Base-by-base conservation (phyloP, 1,140 invertebrate species). In the Drosophila murphyi region DNA sequence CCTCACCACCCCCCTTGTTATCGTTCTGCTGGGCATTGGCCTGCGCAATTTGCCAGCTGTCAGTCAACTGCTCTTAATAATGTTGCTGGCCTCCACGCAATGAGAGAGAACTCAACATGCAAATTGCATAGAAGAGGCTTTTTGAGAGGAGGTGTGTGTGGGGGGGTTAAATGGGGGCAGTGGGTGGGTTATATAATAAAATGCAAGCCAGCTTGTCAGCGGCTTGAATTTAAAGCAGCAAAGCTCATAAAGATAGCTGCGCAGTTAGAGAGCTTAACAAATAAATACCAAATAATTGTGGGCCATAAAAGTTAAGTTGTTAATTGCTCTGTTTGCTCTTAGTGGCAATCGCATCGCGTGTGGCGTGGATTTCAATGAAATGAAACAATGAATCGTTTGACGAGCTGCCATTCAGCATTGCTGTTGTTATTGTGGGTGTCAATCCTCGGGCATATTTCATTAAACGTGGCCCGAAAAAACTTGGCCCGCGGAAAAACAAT, bases 251-350 rank as follows among this genome's bases (percentile, higher is more conserved):
- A 86, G 81, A 79, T 87, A 57, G 70, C 28, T 43, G 37, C 29
- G 3, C 39, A 79, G 71, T 78, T 76, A 76, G 78, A 68, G 41
- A 55, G 72, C 76, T 82, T 60, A 72, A 83, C 70, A 83, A 20
- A 87, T 88, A 88, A 88, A 87, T 88, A 87, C 72, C 83, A 83
- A 80, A 88, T 88, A 88, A 89, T 88, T 88, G 85, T 74, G 70
- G 83, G 59, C 73, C 83, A 88, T 88, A 88, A 89, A 87, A 88
- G 85, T 83, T 78, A 83, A 88, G 77, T 89, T 83, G 83, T 87
- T 87, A 87, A 87, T 87, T 83, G 83, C 72, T 54, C 12, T 47
- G 47, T 32, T 78, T 81, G 61, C 60, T 39, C 50, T 82, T 28
- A 56, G 5, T 3, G 3, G 43, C 20, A 34, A 8, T 37, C 41